These are phyloP conservation scores for Siderastrea siderea DNA, from an alignment of 92 coral and sea anemone genomes.

Conservation along the genomic window DNA sequence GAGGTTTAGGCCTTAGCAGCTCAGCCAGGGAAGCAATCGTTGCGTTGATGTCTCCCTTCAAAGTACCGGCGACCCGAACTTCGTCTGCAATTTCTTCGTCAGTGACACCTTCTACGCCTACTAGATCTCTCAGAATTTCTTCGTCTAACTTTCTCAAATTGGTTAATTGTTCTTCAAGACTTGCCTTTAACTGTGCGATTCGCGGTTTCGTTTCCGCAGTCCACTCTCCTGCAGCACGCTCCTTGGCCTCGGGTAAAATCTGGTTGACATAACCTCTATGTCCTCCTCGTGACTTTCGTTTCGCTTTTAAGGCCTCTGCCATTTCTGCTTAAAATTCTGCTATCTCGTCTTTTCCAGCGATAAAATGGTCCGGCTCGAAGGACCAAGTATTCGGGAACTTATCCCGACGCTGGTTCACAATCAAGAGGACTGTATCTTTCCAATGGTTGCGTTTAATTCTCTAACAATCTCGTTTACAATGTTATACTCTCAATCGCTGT, in stretches of 20 bases:
- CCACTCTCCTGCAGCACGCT: neutral
- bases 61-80: constrained; percentile 1
- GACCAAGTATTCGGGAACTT: neutral
- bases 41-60: constrained; percentile 17
- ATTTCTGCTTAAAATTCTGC: neutral
- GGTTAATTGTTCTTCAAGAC: constrained; percentile 2
- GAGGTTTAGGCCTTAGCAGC: neutral
- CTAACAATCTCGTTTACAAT: too few relatives aligned
- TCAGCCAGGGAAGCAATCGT: constrained; percentile 17
- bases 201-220: neutral
- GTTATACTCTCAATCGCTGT: too few relatives aligned
- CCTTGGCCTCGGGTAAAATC: neutral
- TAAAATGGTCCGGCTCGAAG: neutral
- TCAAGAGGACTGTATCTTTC: too few relatives aligned
- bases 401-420: neutral
- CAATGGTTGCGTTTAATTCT: too few relatives aligned
- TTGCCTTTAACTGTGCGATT: constrained; percentile 2
- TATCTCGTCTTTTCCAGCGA: neutral
- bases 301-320: neutral
- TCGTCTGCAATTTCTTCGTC: constrained; percentile 39
- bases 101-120: neutral
- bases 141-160: constrained; percentile 14
- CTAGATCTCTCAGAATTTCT: neutral
- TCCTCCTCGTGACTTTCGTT: neutral
- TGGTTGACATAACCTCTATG: constrained; percentile 2